Percentiles rank a stretch among this genome's conserved stretches.
Evolutionary conservation across 2,113 vertebrate genomes (phyloP).

Genomic region (Macquaria australasica): DNA sequence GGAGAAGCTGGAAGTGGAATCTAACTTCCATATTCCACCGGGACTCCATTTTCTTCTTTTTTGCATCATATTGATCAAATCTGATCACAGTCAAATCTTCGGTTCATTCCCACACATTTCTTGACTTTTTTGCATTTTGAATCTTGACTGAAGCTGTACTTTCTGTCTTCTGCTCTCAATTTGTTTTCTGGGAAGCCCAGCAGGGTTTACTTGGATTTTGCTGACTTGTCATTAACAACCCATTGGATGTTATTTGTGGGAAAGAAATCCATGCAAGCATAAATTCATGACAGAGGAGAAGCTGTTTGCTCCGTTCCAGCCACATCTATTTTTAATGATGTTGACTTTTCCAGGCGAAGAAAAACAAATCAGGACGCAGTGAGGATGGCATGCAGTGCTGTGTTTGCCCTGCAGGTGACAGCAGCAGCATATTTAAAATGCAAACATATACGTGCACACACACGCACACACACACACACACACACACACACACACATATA

Average conservation of each 20-base stretch:
- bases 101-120: neutral
- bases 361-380: slow-evolving; percentile 9
- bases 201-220: neutral
- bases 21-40: neutral
- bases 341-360: slow-evolving; percentile 30
- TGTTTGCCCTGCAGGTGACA: slow-evolving; percentile 72
- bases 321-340: slow-evolving; percentile 67
- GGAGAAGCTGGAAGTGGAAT: slow-evolving; percentile 8
- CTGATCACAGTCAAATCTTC: neutral
- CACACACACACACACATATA: neutral
- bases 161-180: slow-evolving; percentile 6
- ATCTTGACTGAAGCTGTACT: neutral
- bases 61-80: neutral
- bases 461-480: neutral
- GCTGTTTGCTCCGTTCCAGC: slow-evolving; percentile 55
- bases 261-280: slow-evolving; percentile 47
- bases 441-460: slow-evolving; percentile 7
- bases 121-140: neutral
- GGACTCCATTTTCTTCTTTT: neutral
- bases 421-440: slow-evolving; percentile 64
- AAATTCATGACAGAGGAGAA: slow-evolving; percentile 40
- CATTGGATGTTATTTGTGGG: slow-evolving; percentile 32
- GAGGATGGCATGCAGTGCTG: slow-evolving; percentile 46
- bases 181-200: slow-evolving; percentile 3
- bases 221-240: slow-evolving; percentile 34